Evolutionary conservation across 2,888 invertebrate genomes (phyloP).

Genomic region (Aspidiotus destructor): DNA sequence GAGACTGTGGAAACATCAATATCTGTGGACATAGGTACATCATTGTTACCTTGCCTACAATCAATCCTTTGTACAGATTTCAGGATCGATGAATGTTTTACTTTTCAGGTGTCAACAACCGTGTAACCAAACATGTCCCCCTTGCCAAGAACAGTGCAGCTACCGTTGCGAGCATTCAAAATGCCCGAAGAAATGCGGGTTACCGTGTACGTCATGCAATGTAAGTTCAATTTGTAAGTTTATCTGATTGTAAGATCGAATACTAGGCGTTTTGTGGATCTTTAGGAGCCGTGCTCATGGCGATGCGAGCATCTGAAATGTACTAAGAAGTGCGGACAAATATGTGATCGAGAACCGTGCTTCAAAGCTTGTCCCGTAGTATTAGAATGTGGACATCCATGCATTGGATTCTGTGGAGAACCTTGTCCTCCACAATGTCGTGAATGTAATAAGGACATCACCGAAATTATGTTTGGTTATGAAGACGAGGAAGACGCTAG

Average conservation of each 20-base stretch:
- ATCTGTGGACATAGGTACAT: constrained; percentile 54
- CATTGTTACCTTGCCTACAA: not conserved
- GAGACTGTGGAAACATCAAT: constrained; percentile 48
- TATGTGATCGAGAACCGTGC: constrained; percentile 35
- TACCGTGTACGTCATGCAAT: not conserved
- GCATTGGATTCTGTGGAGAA: constrained; percentile 37
- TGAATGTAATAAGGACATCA: constrained; percentile 44
- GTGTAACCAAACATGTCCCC: not conserved
- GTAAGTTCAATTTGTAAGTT: not conserved
- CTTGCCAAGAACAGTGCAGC: not conserved
- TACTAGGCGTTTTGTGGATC: not conserved
- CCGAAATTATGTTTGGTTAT: too few relatives aligned
- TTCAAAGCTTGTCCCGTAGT: constrained; percentile 31
- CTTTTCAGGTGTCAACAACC: not conserved
- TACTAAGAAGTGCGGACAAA: constrained; percentile 35
- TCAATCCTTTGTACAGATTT: too few relatives aligned
- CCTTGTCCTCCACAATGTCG: constrained; percentile 45
- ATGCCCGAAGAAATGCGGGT: not conserved
- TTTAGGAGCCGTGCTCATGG: constrained; percentile 38
- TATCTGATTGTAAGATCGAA: too few relatives aligned
- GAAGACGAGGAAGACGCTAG: too few relatives aligned
- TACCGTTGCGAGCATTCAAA: not conserved
- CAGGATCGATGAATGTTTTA: too few relatives aligned
- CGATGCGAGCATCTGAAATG: constrained; percentile 34
- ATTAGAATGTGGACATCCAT: constrained; percentile 35